Evolutionary conservation across 2,888 invertebrate genomes (phyloP), one percentile per base, ranked within the genome.

Genomic region (Volucella bombylans): DNA sequence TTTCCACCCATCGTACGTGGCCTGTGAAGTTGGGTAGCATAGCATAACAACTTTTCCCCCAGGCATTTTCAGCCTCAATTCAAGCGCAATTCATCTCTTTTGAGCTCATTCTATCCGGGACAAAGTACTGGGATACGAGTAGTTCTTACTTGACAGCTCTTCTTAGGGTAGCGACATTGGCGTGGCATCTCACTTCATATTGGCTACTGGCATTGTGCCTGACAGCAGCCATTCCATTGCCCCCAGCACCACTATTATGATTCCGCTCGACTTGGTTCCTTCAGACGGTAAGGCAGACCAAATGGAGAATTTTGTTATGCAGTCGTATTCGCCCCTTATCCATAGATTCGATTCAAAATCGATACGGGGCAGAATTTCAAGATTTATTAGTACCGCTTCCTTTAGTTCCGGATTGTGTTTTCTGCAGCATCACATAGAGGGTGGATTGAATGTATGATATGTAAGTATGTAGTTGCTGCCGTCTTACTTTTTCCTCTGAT

Each of bases 341-440:
- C 14, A 8, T 14, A 2, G 12, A n/a, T 49, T 49, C 6, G 8
- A 14, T 49, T 49, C 49, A n/a, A 38, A 64, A 74, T 74, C 80
- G 45, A 81, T 81, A 74, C 64, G 67, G 55, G 73, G 68, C 62
- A 55, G 62, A 55, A 68, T 68, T 80, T 12, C 10, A 57, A 67
- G 73, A 72, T 80, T 80, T 73, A 80, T 79, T 65, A 31, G 39
- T 41, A 41, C 50, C 47, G n/a, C 45, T 57, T 18, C 31, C 38
- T 39, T 77, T 18, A 38, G 69, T 77, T 77, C 47, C 64, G 31
- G 38, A 10, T 9, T 14, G 52, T 39, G 52, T 43, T 54, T 15
- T 31, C 18, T 49, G 9, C 39, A 9, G 14, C 2, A 3, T 61
- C n/a, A 31, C 12, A 41, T 59, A 10, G 54, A 64, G 39, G 4